Evolutionary conservation across 2,113 vertebrate genomes (phyloP), one percentile per base, ranked within the genome.

Genomic region (Pygoscelis adeliae): DNA sequence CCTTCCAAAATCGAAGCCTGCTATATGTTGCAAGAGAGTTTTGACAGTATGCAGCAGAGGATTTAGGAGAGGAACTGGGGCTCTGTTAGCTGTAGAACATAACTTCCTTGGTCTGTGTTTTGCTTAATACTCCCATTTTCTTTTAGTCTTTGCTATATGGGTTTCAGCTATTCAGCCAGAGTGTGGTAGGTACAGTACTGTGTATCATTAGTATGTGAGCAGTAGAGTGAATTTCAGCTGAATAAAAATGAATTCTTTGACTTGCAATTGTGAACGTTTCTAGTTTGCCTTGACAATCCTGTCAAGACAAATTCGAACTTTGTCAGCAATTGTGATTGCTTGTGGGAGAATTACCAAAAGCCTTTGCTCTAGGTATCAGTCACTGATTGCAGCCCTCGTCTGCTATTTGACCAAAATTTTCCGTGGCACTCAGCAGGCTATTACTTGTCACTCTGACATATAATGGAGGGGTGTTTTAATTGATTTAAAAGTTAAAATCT

Each of bases 331-430:
- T 97, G 86, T 77, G 72, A 70, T 96, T 94, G 93, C 89, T 95
- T 96, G 59, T 93, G 91, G 90, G 91, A 96, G 82, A 80, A 80
- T 94, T 88, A 91, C 86, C 65, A 86, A 74, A 94, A 95, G 74
- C 70, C 78, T 81, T 95, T 93, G 94, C 96, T 97, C 94, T 97
- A 93, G 89, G 92, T 97, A 96, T 97, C 97, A 97, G 96, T 91
- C 96, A 96, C 90, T 94, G 96, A 97, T 97, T 97, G 97, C 95
- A 96, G 78, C 94, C 93, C 74, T 97, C 95, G 83, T 97, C 93
- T 97, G 87, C 95, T 96, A 67, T 93, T 96, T 97, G 97, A 97
- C 97, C 97, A 97, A 94, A 97, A 98, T 98, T 96, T 96, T 97
- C 95, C 80, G 69, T 97, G 95, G 92, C 96, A 97, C 78, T 96